Percentiles rank a stretch among this genome's conserved stretches.
phyloP scores from a whole-genome alignment of 37 sponge, comb jelly and placozoan genomes.

The Ephydatia muelleri region DNA sequence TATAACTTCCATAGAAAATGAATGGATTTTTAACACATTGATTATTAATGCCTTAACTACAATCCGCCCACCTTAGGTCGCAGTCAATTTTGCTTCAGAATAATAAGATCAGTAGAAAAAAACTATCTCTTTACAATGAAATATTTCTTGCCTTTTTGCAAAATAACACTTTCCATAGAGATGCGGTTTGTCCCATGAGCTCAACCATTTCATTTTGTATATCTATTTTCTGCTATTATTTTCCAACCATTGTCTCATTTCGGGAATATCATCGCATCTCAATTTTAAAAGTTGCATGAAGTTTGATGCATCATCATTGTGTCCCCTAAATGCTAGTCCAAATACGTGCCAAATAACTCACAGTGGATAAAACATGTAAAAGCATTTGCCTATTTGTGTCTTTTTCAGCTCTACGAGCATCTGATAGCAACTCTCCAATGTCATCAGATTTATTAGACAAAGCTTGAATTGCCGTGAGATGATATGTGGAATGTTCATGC shows the following conservation, averaged over 20 bases:
- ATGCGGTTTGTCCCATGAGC: conserved; percentile 72
- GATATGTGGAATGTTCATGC: conserved; percentile 62
- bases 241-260: conserved; percentile 53
- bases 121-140: too few relatives aligned
- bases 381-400: conserved; percentile 72
- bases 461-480: conserved; percentile 73
- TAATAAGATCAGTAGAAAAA: neutral
- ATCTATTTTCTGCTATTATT: conserved; percentile 47
- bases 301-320: conserved; percentile 65
- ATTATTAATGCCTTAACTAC: too few relatives aligned
- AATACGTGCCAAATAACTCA: conserved; percentile 57
- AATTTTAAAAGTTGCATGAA: conserved; percentile 62
- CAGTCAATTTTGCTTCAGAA: too few relatives aligned
- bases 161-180: too few relatives aligned
- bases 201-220: conserved; percentile 83
- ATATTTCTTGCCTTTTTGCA: too few relatives aligned
- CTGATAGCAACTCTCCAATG: conserved; percentile 67
- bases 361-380: conserved; percentile 58
- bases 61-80: too few relatives aligned
- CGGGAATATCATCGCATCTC: conserved; percentile 58
- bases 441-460: conserved; percentile 64
- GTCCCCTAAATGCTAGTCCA: conserved; percentile 70
- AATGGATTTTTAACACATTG: too few relatives aligned
- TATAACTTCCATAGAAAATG: too few relatives aligned
- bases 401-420: conserved; percentile 59